These are phyloP conservation scores for Athene noctua DNA, from an alignment of 2,113 vertebrate species.

Conservation along the genomic window DNA sequence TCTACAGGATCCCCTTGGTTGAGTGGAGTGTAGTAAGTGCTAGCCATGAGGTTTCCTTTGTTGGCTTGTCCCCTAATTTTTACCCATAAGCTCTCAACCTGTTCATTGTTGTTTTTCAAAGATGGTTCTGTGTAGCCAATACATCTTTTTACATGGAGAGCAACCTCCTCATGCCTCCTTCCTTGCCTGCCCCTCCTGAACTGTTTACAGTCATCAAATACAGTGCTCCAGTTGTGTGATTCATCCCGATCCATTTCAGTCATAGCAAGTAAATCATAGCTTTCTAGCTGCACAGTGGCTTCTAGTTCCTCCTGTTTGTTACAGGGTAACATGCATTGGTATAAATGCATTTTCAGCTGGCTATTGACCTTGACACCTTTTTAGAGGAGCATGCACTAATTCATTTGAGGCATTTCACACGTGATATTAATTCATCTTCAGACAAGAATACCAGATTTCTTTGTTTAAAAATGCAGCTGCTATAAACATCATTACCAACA, in stretches of 20 bases:
- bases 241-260: neutral
- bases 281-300: neutral
- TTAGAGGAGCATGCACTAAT: neutral
- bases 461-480: neutral
- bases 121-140: neutral
- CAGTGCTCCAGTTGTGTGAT: neutral
- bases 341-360: neutral
- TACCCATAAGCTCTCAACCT: neutral
- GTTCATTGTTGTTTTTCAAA: neutral
- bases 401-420: neutral
- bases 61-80: neutral
- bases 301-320: neutral
- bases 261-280: accelerated
- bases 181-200: neutral
- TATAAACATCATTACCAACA: neutral
- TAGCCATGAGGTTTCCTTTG: neutral
- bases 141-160: neutral
- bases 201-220: neutral
- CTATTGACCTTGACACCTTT: neutral
- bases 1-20: no score
- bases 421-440: neutral
- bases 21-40: no score
- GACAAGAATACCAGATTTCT: neutral
- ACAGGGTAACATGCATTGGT: no score
- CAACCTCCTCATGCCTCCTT: no score